phyloP scores from a whole-genome alignment of 2,113 vertebrate genomes.

The Ochotona curzoniae region DNA sequence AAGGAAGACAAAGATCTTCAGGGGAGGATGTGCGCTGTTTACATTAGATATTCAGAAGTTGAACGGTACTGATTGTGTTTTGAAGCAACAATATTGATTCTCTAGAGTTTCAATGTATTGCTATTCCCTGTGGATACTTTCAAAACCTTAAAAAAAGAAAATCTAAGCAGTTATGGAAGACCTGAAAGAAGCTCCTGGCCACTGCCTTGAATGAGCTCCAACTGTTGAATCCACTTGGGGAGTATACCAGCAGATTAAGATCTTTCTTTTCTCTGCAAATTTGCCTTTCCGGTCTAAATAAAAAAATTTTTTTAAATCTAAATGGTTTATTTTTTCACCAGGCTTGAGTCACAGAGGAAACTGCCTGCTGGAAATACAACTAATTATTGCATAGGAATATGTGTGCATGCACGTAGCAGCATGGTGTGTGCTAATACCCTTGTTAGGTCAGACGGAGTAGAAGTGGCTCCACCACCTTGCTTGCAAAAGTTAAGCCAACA shows the following conservation, averaged over 20 bases:
- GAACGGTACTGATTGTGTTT: conserved; percentile 42
- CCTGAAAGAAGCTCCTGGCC: no score
- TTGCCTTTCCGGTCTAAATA: not conserved
- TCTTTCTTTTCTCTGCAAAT: no score
- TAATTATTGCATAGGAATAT: not conserved
- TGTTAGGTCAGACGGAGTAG: no score
- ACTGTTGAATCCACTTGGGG: no score
- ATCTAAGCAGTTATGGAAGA: no score
- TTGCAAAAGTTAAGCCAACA: no score
- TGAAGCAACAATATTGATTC: conserved; percentile 76
- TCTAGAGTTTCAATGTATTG: conserved; percentile 64
- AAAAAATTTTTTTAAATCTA: not conserved
- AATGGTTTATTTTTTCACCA: not conserved
- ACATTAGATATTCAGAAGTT: conserved; percentile 48
- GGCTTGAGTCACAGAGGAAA: conserved; percentile 29
- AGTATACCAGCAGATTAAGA: no score
- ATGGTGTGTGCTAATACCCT: no score
- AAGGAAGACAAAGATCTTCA: conserved; percentile 44
- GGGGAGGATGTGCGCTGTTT: conserved; percentile 25
- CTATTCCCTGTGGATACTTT: conserved; percentile 62
- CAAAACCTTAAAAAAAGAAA: not conserved
- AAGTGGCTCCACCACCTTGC: no score
- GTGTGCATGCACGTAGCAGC: fast-evolving
- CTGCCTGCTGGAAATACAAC: not conserved
- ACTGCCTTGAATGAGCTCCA: no score